Evolutionary conservation across 2,113 vertebrate genomes (phyloP).

Genomic region (Vidua macroura): DNA sequence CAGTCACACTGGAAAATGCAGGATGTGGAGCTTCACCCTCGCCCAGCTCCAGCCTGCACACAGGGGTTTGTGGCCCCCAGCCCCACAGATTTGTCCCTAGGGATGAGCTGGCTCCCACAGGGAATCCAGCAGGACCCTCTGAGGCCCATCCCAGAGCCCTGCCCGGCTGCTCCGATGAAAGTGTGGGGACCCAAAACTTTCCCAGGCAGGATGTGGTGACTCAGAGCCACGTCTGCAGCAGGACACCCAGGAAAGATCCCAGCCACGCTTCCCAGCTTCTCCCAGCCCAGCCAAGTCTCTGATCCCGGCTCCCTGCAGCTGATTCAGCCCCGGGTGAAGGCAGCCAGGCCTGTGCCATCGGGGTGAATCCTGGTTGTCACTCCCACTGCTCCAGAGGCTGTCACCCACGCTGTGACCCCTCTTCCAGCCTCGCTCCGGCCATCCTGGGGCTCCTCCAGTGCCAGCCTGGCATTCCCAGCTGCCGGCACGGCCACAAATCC

Average conservation of each 20-base stretch:
- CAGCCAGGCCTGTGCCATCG: not conserved
- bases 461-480: not conserved
- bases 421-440: not conserved
- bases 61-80: not conserved
- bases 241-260: conserved; percentile 36
- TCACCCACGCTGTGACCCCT: rapidly evolving
- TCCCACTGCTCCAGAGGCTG: not conserved
- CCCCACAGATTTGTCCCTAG: rapidly evolving
- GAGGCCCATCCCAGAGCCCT: not conserved
- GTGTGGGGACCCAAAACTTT: not conserved
- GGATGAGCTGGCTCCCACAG: not conserved
- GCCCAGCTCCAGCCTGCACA: not conserved
- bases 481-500: not conserved
- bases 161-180: not conserved
- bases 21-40: not conserved
- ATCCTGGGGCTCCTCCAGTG: not conserved
- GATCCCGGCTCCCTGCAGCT: not conserved
- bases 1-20: conserved; percentile 20
- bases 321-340: not conserved
- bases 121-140: not conserved
- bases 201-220: conserved; percentile 12
- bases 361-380: not conserved
- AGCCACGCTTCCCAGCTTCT: not conserved
- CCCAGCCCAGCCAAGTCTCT: not conserved
- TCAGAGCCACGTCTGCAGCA: conserved; percentile 20